These are phyloP conservation scores for Desmophyllum pertusum DNA, from an alignment of 92 coral and sea anemone genomes.

Conservation along the genomic window DNA sequence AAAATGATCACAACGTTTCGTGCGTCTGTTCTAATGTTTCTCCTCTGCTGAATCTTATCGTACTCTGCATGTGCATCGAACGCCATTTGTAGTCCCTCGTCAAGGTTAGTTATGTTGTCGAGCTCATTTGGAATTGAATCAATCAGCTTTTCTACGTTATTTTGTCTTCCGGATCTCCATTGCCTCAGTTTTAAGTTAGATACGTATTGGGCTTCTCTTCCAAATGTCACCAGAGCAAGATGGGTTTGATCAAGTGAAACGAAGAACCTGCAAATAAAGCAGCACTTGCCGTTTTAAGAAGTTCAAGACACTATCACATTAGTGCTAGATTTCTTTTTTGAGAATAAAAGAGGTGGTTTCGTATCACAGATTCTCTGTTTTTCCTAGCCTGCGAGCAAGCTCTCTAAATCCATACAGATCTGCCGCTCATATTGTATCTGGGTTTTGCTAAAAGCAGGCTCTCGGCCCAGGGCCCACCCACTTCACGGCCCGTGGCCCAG, in stretches of 20 bases:
- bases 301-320: too few relatives aligned
- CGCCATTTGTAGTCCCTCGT: not conserved
- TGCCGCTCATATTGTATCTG: too few relatives aligned
- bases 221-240: not conserved
- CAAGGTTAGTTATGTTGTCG: not conserved
- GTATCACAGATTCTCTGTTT: too few relatives aligned
- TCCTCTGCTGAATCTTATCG: not conserved
- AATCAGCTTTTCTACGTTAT: not conserved
- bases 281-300: too few relatives aligned
- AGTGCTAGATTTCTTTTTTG: too few relatives aligned
- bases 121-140: not conserved
- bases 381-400: too few relatives aligned
- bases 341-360: too few relatives aligned
- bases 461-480: too few relatives aligned
- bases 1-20: not conserved
- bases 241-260: conserved; percentile 1
- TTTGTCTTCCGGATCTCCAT: not conserved
- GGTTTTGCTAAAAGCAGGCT: too few relatives aligned
- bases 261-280: not conserved
- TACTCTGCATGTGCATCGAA: not conserved
- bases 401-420: too few relatives aligned
- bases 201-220: not conserved
- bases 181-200: not conserved
- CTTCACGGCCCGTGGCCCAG: too few relatives aligned
- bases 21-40: not conserved